Base-by-base conservation (phyloP, 1,140 invertebrate species). In the Scaptomyza montana region DNA sequence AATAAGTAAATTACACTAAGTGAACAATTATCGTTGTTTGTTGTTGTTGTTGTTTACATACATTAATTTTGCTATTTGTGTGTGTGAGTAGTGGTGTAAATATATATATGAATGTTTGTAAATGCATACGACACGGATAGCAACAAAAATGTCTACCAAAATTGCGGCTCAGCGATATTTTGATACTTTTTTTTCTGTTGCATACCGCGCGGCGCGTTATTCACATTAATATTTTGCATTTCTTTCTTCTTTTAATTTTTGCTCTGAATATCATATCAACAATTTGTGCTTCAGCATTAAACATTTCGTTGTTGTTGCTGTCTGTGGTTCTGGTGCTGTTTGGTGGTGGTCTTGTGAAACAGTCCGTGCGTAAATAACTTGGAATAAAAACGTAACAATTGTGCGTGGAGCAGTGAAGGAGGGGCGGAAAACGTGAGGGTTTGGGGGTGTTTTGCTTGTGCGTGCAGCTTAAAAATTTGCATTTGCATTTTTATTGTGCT, bases 1-100 rank as follows among this genome's bases (percentile, higher is more conserved):
- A 82, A 84, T 87, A 82, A 89, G 79, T 87, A 84, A 79, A 87
- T 87, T 89, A 87, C 84, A 82, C 82, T 89, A 87, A 82, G 76
- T 87, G 72, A 82, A 89, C 84, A 89, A 71, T 89, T 78, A 57
- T 75, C 61, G 65, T 71, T 72, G 45, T 55, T 55, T 78, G 63
- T 77, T 74, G 10, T 49, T 60, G 13, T 60, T 68, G 39, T 67
- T 78, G 56, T 67, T 75, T 74, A 60, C 64, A 73, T 69, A 77
- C 74, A 81, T 81, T 56, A 78, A 87, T 78, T 85, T 63, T 53
- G 64, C 81, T 86, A 86, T 78, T 51, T 47, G 74, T 77, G 77
- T 79, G 61, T 71, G 60, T 53, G 50, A 50, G 55, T 45, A 46
- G 36, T 43, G 16, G 57, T 60, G 54, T 62, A 49, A 62, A 59